phyloP scores from a whole-genome alignment of 2,797 vertebrate genomes.

The Argentina silus region DNA sequence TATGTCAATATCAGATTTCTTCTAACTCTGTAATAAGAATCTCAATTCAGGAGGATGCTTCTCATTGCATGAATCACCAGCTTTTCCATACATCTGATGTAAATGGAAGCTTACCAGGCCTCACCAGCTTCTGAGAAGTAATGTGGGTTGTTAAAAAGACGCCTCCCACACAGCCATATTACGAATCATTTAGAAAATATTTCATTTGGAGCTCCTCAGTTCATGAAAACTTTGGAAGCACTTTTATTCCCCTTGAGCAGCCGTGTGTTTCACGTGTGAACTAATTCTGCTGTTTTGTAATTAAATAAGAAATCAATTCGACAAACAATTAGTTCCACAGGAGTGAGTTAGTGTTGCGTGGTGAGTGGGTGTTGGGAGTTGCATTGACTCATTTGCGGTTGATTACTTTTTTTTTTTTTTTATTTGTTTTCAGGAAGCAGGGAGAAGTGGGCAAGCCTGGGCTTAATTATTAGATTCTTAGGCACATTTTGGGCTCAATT shows the following conservation, averaged over 20 bases:
- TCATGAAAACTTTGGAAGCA: conserved; percentile 56
- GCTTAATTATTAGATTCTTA: background rate
- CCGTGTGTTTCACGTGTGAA: conserved; percentile 58
- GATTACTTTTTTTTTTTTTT: conserved; percentile 20
- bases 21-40: conserved; percentile 39
- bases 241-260: conserved; percentile 59
- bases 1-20: conserved; percentile 58
- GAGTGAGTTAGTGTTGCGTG: conserved; percentile 27
- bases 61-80: no score
- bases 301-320: conserved; percentile 74
- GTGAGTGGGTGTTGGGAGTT: conserved; percentile 35
- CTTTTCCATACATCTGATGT: conserved; percentile 25
- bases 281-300: conserved; percentile 65
- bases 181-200: conserved; percentile 48
- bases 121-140: background rate
- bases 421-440: background rate
- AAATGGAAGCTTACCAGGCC: conserved; percentile 23
- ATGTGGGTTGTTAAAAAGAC: background rate
- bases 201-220: conserved; percentile 42
- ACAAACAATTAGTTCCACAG: conserved; percentile 65
- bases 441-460: background rate
- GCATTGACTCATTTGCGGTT: conserved; percentile 39
- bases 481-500: background rate
- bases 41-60: conserved; percentile 34
- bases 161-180: conserved; percentile 44